These are phyloP conservation scores for Mythimna vitellina DNA, from an alignment of 2,888 invertebrate genomes.

Conservation along the genomic window DNA sequence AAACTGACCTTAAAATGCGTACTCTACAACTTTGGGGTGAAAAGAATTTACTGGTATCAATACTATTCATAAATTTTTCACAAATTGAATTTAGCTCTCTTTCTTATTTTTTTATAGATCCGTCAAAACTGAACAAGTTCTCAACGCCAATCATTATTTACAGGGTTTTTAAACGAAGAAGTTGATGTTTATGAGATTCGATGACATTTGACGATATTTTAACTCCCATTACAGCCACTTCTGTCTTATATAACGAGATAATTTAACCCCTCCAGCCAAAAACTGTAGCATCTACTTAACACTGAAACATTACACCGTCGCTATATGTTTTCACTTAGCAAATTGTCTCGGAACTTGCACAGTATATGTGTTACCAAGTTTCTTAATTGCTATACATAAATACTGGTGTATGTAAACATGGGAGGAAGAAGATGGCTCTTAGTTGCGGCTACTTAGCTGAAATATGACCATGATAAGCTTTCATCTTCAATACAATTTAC, in stretches of 20 bases:
- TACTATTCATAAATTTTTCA: too few species aligned
- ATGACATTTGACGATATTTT: too few species aligned
- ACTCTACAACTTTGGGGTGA: too few species aligned
- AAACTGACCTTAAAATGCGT: too few species aligned
- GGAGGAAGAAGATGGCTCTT: conserved; percentile 46
- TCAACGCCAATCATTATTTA: neutral
- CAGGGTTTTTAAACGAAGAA: neutral
- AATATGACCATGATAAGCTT: conserved; percentile 52
- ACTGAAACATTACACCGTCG: conserved; percentile 49
- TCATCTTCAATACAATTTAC: conserved; percentile 40
- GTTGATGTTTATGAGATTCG: neutral
- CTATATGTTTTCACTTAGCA: conserved; percentile 60
- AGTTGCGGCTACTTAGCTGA: conserved; percentile 46
- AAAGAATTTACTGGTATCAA: too few species aligned
- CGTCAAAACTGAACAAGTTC: neutral
- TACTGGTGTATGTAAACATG: conserved; percentile 59
- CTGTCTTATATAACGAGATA: conserved; percentile 6
- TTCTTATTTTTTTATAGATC: neutral
- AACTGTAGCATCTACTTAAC: conserved; percentile 36
- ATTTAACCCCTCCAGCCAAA: conserved; percentile 11
- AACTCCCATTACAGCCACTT: neutral
- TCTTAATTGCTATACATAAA: conserved; percentile 63
- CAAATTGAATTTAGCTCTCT: neutral
- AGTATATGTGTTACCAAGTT: conserved; percentile 55
- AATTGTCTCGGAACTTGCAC: conserved; percentile 52